Conservation (phyloP, 2,113 vertebrate genomes). For the Oncorhynchus gorbuscha region DNA sequence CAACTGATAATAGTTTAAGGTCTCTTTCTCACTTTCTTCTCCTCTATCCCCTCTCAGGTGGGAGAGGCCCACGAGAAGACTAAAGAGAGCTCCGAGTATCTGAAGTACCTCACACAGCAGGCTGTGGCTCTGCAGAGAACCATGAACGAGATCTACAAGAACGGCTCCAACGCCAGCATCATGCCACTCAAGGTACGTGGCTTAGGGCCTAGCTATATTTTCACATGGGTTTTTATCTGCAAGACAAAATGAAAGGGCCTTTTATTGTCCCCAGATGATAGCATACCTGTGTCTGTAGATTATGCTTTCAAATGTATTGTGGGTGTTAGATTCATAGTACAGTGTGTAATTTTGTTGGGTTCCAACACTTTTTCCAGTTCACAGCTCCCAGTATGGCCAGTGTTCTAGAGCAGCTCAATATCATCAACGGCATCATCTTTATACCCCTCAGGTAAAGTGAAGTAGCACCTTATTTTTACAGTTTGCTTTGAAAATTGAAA, state of each 20-base stretch:
- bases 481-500: background rate
- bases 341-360: background rate
- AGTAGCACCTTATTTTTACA: background rate
- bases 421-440: slow-evolving; percentile 99
- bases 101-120: slow-evolving; percentile 98
- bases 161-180: slow-evolving; percentile 93
- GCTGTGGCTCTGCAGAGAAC: slow-evolving; percentile 97
- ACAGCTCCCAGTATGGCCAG: slow-evolving; percentile 97
- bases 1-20: no score
- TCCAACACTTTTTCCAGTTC: slow-evolving; percentile 76
- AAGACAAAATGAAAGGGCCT: no score
- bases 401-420: slow-evolving; percentile 95
- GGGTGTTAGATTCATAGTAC: no score
- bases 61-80: slow-evolving; percentile 97
- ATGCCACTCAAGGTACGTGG: slow-evolving; percentile 87
- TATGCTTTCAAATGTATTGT: no score
- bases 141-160: slow-evolving; percentile 99
- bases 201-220: no score
- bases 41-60: slow-evolving; percentile 71
- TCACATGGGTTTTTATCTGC: no score
- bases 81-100: slow-evolving; percentile 96
- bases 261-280: no score
- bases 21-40: background rate
- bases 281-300: no score
- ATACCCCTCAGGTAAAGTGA: slow-evolving; percentile 91